phyloP scores from a whole-genome alignment of 2,888 invertebrate genomes.

The Bhutanitis thaidina region DNA sequence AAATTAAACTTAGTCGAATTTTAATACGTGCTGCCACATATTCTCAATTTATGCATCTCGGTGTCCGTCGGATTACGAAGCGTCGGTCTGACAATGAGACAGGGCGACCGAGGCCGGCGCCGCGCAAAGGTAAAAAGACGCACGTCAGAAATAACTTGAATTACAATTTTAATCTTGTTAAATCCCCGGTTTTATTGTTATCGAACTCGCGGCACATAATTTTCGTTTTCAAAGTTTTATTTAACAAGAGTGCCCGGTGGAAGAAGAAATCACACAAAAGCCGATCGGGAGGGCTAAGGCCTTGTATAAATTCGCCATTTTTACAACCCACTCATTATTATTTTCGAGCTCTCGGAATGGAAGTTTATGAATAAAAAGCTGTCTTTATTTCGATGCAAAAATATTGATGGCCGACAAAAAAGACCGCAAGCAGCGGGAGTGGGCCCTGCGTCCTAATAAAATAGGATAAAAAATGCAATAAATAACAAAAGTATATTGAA shows the following conservation, averaged over 20 bases:
- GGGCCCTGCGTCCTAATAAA: constrained; percentile 31
- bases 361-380: constrained; percentile 70
- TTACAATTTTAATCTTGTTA: constrained; percentile 79
- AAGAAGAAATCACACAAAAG: constrained; percentile 58
- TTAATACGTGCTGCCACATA: constrained; percentile 9
- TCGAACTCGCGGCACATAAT: constrained; percentile 62
- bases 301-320: constrained; percentile 72
- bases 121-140: constrained; percentile 60
- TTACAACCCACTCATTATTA: constrained; percentile 74
- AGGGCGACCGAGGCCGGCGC: constrained; percentile 26
- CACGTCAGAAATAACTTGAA: constrained; percentile 74
- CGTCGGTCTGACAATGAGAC: constrained; percentile 30
- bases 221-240: constrained; percentile 73
- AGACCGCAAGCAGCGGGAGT: constrained; percentile 33
- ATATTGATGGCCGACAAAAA: constrained; percentile 59
- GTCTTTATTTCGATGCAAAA: constrained; percentile 71
- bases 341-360: constrained; percentile 62
- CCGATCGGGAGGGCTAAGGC: constrained; percentile 41
- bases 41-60: constrained; percentile 4
- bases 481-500: constrained; percentile 1
- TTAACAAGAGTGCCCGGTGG: constrained; percentile 69
- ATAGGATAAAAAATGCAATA: constrained; percentile 40
- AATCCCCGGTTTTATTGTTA: constrained; percentile 76
- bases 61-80: constrained; percentile 7
- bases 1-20: constrained; percentile 17